phyloP scores from a whole-genome alignment of 2,888 invertebrate species.

The Lymantria monacha region DNA sequence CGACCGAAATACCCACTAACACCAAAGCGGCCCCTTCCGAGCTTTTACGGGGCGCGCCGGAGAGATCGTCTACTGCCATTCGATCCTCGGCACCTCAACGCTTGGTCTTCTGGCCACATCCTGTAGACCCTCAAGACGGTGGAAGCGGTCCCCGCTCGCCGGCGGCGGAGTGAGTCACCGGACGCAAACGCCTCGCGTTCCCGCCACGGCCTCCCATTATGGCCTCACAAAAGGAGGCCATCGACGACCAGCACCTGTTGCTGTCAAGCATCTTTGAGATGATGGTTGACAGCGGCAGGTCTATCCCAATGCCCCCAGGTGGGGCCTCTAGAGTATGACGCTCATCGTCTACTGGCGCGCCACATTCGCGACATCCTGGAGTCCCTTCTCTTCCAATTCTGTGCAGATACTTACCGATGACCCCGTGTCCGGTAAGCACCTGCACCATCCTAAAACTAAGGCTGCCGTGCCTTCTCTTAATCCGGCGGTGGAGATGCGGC shows the following conservation, averaged over 20 bases:
- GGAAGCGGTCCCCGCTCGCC: slow-evolving; percentile 13
- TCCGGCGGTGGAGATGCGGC: slow-evolving; percentile 2
- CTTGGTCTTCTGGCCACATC: neutral
- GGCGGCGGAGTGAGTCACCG: too few relatives aligned
- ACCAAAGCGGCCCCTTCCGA: too few relatives aligned
- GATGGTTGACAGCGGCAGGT: too few relatives aligned
- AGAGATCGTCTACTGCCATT: too few relatives aligned
- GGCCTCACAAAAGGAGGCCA: slow-evolving; percentile 53
- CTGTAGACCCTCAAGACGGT: slow-evolving; percentile 8
- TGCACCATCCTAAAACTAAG: neutral
- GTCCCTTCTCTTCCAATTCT: neutral
- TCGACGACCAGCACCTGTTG: too few relatives aligned
- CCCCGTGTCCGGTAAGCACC: neutral
- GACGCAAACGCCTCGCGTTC: slow-evolving; percentile 53
- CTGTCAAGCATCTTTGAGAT: too few relatives aligned
- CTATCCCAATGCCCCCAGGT: slow-evolving; percentile 82
- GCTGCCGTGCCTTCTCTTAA: slow-evolving; percentile 39
- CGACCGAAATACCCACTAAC: too few relatives aligned
- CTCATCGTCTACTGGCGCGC: slow-evolving; percentile 88
- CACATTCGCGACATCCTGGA: slow-evolving; percentile 41
- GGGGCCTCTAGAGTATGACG: slow-evolving; percentile 46
- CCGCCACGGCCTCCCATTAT: slow-evolving; percentile 91
- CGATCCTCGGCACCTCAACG: too few relatives aligned
- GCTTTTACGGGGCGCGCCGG: too few relatives aligned
- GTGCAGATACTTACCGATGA: neutral